Conservation (phyloP, 2,797 vertebrate genomes). For the Phaenicophaeus curvirostris region DNA sequence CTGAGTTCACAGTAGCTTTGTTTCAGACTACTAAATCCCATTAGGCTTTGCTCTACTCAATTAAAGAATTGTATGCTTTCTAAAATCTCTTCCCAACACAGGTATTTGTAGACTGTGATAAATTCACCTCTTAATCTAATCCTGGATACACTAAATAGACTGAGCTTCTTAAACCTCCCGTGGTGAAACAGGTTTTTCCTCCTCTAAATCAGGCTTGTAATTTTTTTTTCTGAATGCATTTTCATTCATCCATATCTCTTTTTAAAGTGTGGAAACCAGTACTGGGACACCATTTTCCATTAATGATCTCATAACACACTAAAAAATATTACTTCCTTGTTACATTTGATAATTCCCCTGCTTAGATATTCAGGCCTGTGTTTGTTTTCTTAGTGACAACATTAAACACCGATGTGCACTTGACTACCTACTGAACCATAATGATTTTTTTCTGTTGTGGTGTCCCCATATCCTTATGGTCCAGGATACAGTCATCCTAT, state of each 20-base stretch:
- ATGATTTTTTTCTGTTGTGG: neutral
- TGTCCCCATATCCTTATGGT: neutral
- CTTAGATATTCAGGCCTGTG: neutral
- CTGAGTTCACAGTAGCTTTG: neutral
- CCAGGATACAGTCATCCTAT: neutral
- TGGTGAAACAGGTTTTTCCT: neutral
- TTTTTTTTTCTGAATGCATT: neutral
- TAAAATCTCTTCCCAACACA: neutral
- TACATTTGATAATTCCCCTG: neutral
- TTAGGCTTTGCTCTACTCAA: neutral
- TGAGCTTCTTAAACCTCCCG: neutral
- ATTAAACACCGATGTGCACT: accelerated
- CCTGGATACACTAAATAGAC: neutral
- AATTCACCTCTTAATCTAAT: neutral
- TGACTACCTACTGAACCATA: neutral
- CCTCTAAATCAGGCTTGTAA: neutral
- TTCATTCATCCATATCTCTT: neutral
- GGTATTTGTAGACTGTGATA: neutral
- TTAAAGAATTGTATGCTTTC: neutral
- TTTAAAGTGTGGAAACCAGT: neutral
- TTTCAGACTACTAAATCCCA: neutral
- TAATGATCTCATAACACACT: neutral
- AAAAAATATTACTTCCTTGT: neutral
- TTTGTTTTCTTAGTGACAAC: neutral
- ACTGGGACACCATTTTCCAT: neutral